phyloP scores from a whole-genome alignment of 2,113 vertebrate genomes.

The Aegotheles bennettii region DNA sequence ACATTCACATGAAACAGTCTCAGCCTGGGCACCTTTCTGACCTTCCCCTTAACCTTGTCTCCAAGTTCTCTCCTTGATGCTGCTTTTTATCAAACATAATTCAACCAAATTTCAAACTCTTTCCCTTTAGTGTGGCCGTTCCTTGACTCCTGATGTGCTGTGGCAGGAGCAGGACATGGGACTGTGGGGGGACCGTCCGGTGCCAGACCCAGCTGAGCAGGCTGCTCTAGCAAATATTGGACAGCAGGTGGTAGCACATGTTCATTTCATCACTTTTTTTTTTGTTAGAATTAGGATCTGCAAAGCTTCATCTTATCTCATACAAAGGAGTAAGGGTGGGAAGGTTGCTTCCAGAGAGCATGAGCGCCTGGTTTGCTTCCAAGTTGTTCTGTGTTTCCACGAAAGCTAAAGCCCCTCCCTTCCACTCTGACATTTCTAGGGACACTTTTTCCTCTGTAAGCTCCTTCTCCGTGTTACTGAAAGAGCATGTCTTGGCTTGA shows the following conservation, averaged over 20 bases:
- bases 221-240: neutral
- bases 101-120: neutral
- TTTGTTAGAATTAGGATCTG: neutral
- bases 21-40: neutral
- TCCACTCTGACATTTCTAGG: neutral
- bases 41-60: neutral
- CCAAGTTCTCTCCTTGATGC: neutral
- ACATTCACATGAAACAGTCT: neutral
- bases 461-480: fast-evolving
- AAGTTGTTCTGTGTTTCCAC: neutral
- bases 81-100: neutral
- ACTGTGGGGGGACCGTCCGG: fast-evolving
- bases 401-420: neutral
- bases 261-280: neutral
- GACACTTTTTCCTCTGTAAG: neutral
- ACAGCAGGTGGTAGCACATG: constrained; percentile 59
- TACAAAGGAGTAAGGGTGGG: too few species aligned
- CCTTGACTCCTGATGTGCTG: neutral
- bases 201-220: neutral
- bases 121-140: too few species aligned
- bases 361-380: neutral
- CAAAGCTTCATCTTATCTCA: neutral
- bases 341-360: neutral
- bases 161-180: neutral
- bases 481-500: neutral